Evolutionary conservation across 2,113 vertebrate species (phyloP), one percentile per base, ranked within the genome.

Genomic region (Zingel zingel): DNA sequence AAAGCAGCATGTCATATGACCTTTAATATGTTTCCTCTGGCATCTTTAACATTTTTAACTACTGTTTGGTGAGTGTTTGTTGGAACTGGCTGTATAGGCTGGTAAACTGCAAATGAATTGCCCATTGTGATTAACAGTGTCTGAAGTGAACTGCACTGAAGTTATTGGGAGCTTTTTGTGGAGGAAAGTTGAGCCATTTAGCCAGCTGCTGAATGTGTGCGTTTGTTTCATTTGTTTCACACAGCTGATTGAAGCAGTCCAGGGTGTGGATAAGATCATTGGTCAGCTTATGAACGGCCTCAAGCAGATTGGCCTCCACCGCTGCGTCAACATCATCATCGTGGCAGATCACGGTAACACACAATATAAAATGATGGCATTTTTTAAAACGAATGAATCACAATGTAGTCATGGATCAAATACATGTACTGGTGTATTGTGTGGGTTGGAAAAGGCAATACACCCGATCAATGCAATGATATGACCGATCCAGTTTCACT

Each of bases 231-330:
- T 14, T 33, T 47, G 4, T n/a, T 25, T 23, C 6, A 43, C 62
- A 1, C 86, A 96, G 95, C 5, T 96, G 27, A 91, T 94, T 30
- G 3, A 85, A 43, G 85, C 91, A 2, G 30, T 96, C 13, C 91
- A 93, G 77, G 92, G 84, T 0, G 93, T 96, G 50, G 96, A 96
- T 64, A 77, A 75, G 75, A 82, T 95, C 59, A 90, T 96, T 0
- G 92, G 94, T 21, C 94, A 96, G 54, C 85, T 96, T 27, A 96
- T 96, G 95, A 93, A 96, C 1, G 96, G 96, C 9, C 92, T 96
- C 2, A 95, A 96, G 61, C 95, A 95, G 83, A 77, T 95, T 0
- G 76, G 90, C 33, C 90, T 96, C 0, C 94, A 96, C 48, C 90
- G 86, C 59, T 96, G 96, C 16, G 12, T 96, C 74, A 96, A 96